Evolutionary conservation across 2,113 vertebrate genomes (phyloP), one percentile per base, ranked within the genome.

Genomic region (Gavia stellata): DNA sequence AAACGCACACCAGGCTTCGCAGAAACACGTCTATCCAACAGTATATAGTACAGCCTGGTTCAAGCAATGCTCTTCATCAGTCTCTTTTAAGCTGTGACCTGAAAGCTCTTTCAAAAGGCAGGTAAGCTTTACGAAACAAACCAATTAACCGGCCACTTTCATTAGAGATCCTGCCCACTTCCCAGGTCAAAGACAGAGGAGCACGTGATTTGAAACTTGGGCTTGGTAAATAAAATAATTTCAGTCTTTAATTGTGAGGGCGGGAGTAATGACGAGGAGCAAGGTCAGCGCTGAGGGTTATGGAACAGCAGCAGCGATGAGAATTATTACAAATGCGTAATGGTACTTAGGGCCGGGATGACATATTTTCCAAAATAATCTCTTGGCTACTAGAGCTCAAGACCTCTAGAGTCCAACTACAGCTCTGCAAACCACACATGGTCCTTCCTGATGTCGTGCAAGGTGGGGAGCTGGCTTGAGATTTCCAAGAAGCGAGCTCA

Each of bases 101-200:
- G 42, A 45, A 81, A 56, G 70, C 36, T 63, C 47, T 61, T 49
- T 42, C 31, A 11, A 40, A 71, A 62, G 47, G 77, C 8, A 34
- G 49, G 62, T 15, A 23, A 82, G 47, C 94, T 73, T 61, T 81
- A 29, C 11, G 68, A 90, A 79, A 88, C 85, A 29, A 90, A 50
- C 67, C 67, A 86, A 86, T 90, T 91, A 94, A 72, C 58, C 88
- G 86, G 52, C 20, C 78, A 77, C 68, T 61, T 73, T 91, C 78
- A 88, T 92, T 38, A 92, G 45, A 26, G 85, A 40, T 73, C 90
- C 49, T 83, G 80, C 82, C 90, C 31, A 44, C 86, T 53, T 82
- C 92, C 87, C n/a, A 67, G 71, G 83, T 70, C 85, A 84, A 72
- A 92, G 77, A 62, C n/a, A 89, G 83, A 86, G 87, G 52, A 94